These are phyloP conservation scores for Drosophila putrida DNA, from an alignment of 2,888 invertebrate genomes.

Conservation along the genomic window DNA sequence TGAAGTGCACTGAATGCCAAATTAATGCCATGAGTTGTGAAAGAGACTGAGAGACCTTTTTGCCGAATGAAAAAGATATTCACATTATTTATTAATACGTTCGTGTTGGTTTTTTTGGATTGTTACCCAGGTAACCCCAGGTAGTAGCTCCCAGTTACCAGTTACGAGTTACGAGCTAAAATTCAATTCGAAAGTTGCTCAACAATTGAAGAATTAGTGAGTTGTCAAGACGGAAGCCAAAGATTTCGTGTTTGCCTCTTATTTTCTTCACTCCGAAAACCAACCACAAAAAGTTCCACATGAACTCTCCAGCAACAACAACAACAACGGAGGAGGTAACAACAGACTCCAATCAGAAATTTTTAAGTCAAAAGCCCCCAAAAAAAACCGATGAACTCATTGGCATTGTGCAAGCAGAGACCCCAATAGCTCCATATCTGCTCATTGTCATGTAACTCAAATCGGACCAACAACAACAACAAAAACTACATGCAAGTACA, in stretches of 20 bases:
- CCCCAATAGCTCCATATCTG: slow-evolving; percentile 49
- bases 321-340: slow-evolving; percentile 11
- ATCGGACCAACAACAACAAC: slow-evolving; percentile 54
- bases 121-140: slow-evolving; percentile 9
- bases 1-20: slow-evolving; percentile 56
- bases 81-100: slow-evolving; percentile 49
- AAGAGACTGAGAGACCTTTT: slow-evolving; percentile 22
- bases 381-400: slow-evolving; percentile 63
- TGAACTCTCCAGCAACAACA: slow-evolving; percentile 25
- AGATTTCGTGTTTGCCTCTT: slow-evolving; percentile 35
- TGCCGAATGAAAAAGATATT: slow-evolving; percentile 21
- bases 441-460: slow-evolving; percentile 73
- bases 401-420: slow-evolving; percentile 62
- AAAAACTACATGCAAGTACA: slow-evolving; percentile 47
- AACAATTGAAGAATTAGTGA: slow-evolving; percentile 60
- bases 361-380: slow-evolving; percentile 26
- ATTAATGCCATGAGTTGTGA: slow-evolving; percentile 40
- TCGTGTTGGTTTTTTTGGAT: slow-evolving; percentile 14
- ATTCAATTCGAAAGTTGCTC: slow-evolving; percentile 49
- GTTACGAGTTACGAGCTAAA: slow-evolving; percentile 24
- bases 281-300: slow-evolving; percentile 17
- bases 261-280: slow-evolving; percentile 2
- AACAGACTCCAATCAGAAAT: slow-evolving; percentile 44
- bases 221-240: slow-evolving; percentile 57
- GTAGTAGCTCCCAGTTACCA: slow-evolving; percentile 23